Conservation (phyloP, 2,888 invertebrate species). For the Venustoraphidia nigricollis region DNA sequence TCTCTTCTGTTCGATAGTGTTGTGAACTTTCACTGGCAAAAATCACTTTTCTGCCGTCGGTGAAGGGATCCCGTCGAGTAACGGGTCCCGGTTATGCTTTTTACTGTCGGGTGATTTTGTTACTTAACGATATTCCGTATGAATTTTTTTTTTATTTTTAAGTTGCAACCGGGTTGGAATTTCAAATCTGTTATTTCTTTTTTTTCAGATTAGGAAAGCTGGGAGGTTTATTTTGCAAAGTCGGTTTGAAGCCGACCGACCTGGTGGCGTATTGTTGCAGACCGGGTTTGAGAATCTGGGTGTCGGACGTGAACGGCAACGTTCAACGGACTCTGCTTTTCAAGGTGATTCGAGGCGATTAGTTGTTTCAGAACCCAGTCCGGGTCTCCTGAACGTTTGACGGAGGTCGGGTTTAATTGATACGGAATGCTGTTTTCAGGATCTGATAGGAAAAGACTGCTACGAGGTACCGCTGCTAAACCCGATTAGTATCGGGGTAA, state of each 20-base stretch:
- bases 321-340: constrained; percentile 77
- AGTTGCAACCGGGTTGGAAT: not conserved
- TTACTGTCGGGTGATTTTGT: too few species aligned
- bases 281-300: constrained; percentile 74
- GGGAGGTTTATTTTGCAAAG: constrained; percentile 43
- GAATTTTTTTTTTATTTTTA: too few species aligned
- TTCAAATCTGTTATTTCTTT: constrained; percentile 5
- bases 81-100: too few species aligned
- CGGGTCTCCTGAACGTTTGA: too few species aligned
- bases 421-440: constrained; percentile 16
- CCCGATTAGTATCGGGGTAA: constrained; percentile 35
- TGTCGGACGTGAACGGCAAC: constrained; percentile 54
- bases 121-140: too few species aligned
- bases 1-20: constrained; percentile 3
- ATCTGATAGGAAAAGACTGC: constrained; percentile 24
- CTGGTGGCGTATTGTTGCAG: constrained; percentile 57
- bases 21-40: not conserved
- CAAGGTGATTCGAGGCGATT: constrained; percentile 41
- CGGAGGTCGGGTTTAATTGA: too few species aligned
- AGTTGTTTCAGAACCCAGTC: too few species aligned
- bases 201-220: constrained; percentile 39
- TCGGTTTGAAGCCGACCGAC: constrained; percentile 32
- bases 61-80: too few species aligned
- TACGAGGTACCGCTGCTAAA: constrained; percentile 56
- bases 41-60: too few species aligned